Percentiles rank a stretch among this genome's conserved stretches.
Evolutionary conservation across 1,140 invertebrate genomes (phyloP).

Genomic region (Ceratina australensis): DNA sequence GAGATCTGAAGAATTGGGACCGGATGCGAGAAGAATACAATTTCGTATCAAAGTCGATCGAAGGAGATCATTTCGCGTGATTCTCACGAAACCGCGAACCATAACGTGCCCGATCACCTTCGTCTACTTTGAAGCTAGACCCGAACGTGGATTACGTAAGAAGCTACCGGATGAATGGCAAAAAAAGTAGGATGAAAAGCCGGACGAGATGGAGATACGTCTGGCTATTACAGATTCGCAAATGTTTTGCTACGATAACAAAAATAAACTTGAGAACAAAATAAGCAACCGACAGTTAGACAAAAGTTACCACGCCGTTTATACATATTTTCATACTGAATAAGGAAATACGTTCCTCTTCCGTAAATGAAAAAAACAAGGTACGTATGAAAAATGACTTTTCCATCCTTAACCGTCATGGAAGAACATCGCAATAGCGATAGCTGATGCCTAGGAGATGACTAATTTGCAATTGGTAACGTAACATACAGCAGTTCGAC

Average conservation of each 20-base stretch:
- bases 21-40: background rate
- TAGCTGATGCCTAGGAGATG: background rate
- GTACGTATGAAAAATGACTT: background rate
- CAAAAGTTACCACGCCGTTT: background rate
- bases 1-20: too few species aligned
- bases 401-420: background rate
- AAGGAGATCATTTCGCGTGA: background rate
- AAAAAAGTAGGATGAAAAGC: background rate
- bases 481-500: background rate
- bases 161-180: background rate
- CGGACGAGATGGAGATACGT: background rate
- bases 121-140: conserved; percentile 1
- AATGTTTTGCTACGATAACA: background rate
- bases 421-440: background rate
- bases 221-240: too few species aligned
- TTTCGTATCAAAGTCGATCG: background rate
- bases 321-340: background rate
- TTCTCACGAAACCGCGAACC: background rate
- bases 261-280: too few species aligned
- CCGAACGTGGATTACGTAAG: conserved; percentile 11
- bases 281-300: too few species aligned
- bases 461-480: conserved; percentile 26
- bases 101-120: background rate
- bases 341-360: background rate
- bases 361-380: background rate